Evolutionary conservation across 2,797 vertebrate species (phyloP), one percentile per base, ranked within the genome.

Genomic region (Staurois parvus): DNA sequence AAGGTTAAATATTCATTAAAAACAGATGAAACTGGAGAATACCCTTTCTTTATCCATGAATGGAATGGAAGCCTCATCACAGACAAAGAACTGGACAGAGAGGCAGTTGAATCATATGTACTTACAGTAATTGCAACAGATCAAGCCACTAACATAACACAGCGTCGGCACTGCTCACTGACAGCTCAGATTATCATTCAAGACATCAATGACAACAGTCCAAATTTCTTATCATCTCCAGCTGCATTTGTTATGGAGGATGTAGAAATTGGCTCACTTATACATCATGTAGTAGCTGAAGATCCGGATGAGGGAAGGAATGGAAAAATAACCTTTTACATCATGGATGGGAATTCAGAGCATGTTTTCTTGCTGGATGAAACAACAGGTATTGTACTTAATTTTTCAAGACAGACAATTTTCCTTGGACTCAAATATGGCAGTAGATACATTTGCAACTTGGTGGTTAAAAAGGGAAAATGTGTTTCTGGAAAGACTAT

Each of bases 161-260:
- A 96, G 67, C 93, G 93, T 0, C 93, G 88, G 15, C 79, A 85
- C 77, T 86, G 91, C 10, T 94, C 95, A 0, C 86, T 97, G 90
- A 93, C 94, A 1, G 96, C 89, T 21, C 95, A 95, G 91, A 90
- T 97, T 73, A 91, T 96, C 87, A 89, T 99, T 90, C 88, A 97
- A 88, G 98, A 99, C 15, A 84, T 94, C 30, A 99, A 99, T 30
- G 98, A 99, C 88, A 97, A 98, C 91, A 93, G 90, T 12, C 98
- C 98, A 0, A 90, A 83, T 79, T 96, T 99, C 73, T 17, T 89
- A 0, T 98, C 97, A 24, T 88, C 64, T 0, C 92, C 94, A 73
- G 19, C 90, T 0, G 89, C 91, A 67, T 93, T 72, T 30, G 87
- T 95, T 84, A 89, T 89, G 91, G 98, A 99, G 89, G 93, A 98